These are phyloP conservation scores for Melanotaenia parkinsoni DNA, from an alignment of 2,797 vertebrate species.

Conservation along the genomic window DNA sequence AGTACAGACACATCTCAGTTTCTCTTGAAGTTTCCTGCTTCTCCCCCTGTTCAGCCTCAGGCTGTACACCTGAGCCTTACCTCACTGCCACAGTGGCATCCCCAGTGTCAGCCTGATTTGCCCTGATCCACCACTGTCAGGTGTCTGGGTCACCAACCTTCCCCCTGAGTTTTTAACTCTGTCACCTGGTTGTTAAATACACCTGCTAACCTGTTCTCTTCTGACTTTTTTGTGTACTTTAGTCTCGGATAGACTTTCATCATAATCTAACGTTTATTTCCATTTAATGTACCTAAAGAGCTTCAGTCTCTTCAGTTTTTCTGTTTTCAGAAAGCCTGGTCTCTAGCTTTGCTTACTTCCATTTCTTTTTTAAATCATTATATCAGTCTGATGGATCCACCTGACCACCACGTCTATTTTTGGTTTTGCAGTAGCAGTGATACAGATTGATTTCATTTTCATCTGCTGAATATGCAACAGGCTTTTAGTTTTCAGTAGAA, in stretches of 20 bases:
- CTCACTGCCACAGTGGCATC: conserved; percentile 3
- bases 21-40: conserved; percentile 6
- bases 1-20: too few species aligned
- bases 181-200: conserved; percentile 6
- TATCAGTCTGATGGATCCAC: conserved; percentile 41
- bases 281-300: neutral
- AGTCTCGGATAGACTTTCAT: neutral
- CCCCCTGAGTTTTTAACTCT: conserved; percentile 21
- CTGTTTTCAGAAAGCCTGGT: neutral
- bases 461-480: conserved; percentile 45
- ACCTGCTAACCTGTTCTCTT: neutral
- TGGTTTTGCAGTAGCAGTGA: conserved; percentile 40
- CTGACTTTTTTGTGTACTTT: neutral
- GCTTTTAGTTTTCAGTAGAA: conserved; percentile 14
- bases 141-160: neutral
- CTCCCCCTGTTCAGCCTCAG: neutral
- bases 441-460: conserved; percentile 20
- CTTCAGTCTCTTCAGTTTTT: neutral
- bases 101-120: conserved; percentile 6
- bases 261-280: conserved; percentile 3
- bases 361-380: conserved; percentile 6
- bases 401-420: conserved; percentile 38
- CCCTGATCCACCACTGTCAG: conserved; percentile 8
- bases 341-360: conserved; percentile 18
- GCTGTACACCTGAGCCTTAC: conserved; percentile 7